These are phyloP conservation scores for Zapornia atra DNA, from an alignment of 2,113 vertebrate genomes.

Conservation along the genomic window DNA sequence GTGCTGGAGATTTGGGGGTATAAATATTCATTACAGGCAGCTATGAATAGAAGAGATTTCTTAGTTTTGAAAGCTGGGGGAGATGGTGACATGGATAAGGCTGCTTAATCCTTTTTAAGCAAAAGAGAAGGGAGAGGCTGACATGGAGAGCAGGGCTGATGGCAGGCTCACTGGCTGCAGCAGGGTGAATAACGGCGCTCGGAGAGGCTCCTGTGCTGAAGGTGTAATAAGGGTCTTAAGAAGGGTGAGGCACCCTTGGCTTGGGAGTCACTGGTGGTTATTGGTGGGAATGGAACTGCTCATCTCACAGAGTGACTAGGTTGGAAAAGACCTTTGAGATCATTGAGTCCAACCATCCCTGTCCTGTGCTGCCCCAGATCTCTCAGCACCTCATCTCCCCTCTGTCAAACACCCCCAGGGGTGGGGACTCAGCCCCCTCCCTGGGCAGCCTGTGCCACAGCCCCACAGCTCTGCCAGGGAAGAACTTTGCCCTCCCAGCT, in stretches of 20 bases:
- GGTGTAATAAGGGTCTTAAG: background rate
- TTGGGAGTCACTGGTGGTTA: background rate
- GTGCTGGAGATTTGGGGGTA: background rate
- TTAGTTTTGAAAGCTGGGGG: background rate
- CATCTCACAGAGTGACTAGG: too few relatives aligned
- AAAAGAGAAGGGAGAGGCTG: background rate
- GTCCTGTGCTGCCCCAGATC: too few relatives aligned
- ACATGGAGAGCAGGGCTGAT: background rate
- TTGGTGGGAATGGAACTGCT: background rate
- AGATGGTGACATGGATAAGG: constrained; percentile 17
- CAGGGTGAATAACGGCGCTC: background rate
- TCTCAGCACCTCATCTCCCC: too few relatives aligned
- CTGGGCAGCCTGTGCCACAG: too few relatives aligned
- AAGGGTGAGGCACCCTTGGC: background rate
- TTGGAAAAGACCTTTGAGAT: too few relatives aligned
- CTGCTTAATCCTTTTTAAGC: constrained; percentile 24
- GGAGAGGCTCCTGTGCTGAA: background rate
- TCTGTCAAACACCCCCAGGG: too few relatives aligned
- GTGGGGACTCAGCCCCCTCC: too few relatives aligned
- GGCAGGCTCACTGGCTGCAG: background rate
- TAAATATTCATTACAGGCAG: constrained; percentile 12
- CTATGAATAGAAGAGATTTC: constrained; percentile 34
- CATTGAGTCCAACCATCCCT: too few relatives aligned
- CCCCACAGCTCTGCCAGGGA: too few relatives aligned
- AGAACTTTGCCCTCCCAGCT: too few relatives aligned